Percentiles rank a stretch among this genome's conserved stretches.
These are phyloP conservation scores for Calliopum simillimum DNA, from an alignment of 2,888 invertebrate genomes.

Conservation along the genomic window DNA sequence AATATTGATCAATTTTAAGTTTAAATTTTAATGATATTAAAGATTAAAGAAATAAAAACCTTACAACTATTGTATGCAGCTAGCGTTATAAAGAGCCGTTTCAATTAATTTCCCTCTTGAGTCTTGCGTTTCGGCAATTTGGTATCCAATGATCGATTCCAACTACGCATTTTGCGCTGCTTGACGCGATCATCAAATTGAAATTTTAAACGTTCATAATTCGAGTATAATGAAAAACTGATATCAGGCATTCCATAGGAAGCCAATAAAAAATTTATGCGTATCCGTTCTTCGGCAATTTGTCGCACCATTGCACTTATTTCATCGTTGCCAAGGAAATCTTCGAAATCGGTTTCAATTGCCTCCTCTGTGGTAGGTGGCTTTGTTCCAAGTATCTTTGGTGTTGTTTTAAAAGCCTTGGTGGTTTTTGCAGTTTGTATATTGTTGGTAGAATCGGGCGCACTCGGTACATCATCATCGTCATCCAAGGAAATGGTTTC, in stretches of 20 bases:
- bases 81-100: too few relatives aligned
- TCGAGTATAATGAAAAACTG: slow-evolving; percentile 44
- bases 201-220: slow-evolving; percentile 43
- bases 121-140: neutral
- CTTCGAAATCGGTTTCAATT: slow-evolving; percentile 30
- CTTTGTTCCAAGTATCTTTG: slow-evolving; percentile 39
- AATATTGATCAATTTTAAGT: too few relatives aligned
- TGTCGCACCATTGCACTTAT: slow-evolving; percentile 32
- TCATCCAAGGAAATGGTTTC: slow-evolving; percentile 48
- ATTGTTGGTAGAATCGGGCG: neutral
- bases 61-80: too few relatives aligned
- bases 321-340: slow-evolving; percentile 38
- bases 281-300: slow-evolving; percentile 47
- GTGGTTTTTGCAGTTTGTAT: slow-evolving; percentile 9
- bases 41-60: too few relatives aligned
- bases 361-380: slow-evolving; percentile 21
- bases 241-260: slow-evolving; percentile 48
- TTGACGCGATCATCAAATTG: slow-evolving; percentile 47
- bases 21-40: too few relatives aligned
- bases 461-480: slow-evolving; percentile 37
- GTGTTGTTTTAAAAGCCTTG: slow-evolving; percentile 36
- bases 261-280: slow-evolving; percentile 45
- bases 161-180: slow-evolving; percentile 41
- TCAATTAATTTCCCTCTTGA: neutral
- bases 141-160: slow-evolving; percentile 2